Base-by-base conservation (phyloP, 1,140 invertebrate species). In the Triops longicaudatus region DNA sequence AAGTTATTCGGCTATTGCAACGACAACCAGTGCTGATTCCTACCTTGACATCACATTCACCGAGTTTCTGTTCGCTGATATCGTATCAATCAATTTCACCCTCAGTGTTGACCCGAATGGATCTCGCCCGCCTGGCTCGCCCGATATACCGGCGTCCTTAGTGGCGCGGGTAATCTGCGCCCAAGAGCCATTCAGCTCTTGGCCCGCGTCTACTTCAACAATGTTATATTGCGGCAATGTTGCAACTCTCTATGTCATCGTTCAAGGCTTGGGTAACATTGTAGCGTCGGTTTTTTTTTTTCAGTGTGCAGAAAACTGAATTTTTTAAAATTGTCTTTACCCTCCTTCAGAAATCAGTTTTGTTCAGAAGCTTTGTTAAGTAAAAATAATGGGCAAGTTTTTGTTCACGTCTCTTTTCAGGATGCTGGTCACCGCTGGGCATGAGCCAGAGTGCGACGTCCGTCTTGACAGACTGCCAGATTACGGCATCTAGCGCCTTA, bases 41-140 rank as follows among this genome's bases (percentile, higher is more conserved):
- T 63, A 63, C 50, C 22, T 63, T 0, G 50, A 63, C 22, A 63
- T 63, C n/a, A 63, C 50, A 7, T 63, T 63, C 22, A 17, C 10
- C 50, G 50, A 63, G 50, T 63, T 63, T 22, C 50, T 63, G 14
- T 63, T 63, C 50, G 50, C 50, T 22, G 50, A 63, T 63, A 63
- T 63, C 22, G 50, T 63, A 63, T 63, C 50, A 17, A 9, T 63
- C 14, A 63, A 63, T 22, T 63, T 63, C 50, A 63, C 50, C 50
- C 50, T 63, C 14, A 63, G 10, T 14, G 50, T 63, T 0, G 50
- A 63, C 10, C 50, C 50, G 5, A 63, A 17, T 6, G 22, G 22
- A 6, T 63, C 50, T 5, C 50, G 50, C 22, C 50, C 50, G 3
- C 50, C 50, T 5, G 50, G 50, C 9, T 63, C 50, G 10, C 14